Conservation (phyloP, 2,888 invertebrate species). For the Habrosyne pyritoides region DNA sequence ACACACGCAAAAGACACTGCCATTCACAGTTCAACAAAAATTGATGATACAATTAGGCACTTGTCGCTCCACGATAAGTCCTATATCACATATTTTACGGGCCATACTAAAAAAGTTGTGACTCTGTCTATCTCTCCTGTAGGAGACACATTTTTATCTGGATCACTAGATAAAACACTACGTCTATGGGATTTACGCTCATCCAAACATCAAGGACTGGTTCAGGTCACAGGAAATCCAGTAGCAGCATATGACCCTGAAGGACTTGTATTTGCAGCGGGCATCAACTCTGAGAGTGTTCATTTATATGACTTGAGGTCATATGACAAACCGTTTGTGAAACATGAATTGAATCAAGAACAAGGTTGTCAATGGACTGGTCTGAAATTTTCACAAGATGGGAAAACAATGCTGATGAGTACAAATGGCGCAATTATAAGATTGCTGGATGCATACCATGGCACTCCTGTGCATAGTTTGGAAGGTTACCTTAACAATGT, state of each 20-base stretch:
- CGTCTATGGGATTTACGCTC: conserved; percentile 98
- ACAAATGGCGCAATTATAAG: conserved; percentile 98
- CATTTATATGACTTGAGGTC: conserved; percentile 98
- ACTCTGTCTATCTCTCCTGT: conserved; percentile 99
- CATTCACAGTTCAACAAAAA: conserved; percentile 99
- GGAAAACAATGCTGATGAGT: conserved; percentile 98
- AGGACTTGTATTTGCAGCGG: conserved; percentile 98
- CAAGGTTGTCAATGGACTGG: conserved; percentile 99
- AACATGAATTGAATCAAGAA: conserved; percentile 96
- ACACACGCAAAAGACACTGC: conserved; percentile 99
- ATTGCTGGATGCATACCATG: conserved; percentile 98
- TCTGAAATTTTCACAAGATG: conserved; percentile 98
- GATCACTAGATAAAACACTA: conserved; percentile 97
- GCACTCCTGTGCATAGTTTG: conserved; percentile 96
- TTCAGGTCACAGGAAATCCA: conserved; percentile 98
- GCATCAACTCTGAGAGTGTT: conserved; percentile 98
- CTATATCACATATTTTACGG: conserved; percentile 98
- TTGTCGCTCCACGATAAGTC: conserved; percentile 99
- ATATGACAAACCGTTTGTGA: conserved; percentile 99
- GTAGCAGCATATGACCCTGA: conserved; percentile 99
- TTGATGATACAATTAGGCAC: conserved; percentile 99
- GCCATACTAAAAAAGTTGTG: conserved; percentile 98
- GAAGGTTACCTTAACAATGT: conserved; percentile 97
- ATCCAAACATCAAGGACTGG: conserved; percentile 98
- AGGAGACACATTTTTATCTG: conserved; percentile 99